Evolutionary conservation across 2,113 vertebrate species (phyloP).

Genomic region (Tupaia tana): DNA sequence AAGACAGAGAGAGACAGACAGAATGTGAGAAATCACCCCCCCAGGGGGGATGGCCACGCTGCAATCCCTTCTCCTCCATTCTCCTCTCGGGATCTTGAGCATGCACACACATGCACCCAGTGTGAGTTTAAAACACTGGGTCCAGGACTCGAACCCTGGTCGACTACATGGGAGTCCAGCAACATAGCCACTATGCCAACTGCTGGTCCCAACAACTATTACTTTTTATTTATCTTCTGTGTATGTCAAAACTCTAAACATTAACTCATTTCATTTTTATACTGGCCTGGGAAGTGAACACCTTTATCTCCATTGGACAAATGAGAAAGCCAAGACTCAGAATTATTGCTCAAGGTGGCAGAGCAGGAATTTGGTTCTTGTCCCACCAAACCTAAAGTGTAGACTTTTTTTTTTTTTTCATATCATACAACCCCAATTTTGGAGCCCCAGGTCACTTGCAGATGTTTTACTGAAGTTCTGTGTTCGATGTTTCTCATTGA

Average conservation of each 20-base stretch:
- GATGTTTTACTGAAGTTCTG: background rate
- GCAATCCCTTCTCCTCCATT: too few species aligned
- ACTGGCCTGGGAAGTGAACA: background rate
- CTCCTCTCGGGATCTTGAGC: too few species aligned
- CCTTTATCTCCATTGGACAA: background rate
- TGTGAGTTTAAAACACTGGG: too few species aligned
- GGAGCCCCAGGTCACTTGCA: background rate
- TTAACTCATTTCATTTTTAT: background rate
- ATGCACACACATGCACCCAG: too few species aligned
- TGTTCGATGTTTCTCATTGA: background rate
- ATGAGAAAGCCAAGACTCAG: slow-evolving; percentile 15
- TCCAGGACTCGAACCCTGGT: too few species aligned
- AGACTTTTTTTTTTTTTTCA: background rate
- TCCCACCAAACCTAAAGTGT: background rate
- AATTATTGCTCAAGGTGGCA: background rate
- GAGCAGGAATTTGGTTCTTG: background rate
- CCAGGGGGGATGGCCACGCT: too few species aligned
- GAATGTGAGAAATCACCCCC: too few species aligned
- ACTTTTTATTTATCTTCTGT: background rate
- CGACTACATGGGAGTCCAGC: too few species aligned
- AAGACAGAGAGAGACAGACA: too few species aligned
- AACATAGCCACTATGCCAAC: too few species aligned
- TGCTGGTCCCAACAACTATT: background rate
- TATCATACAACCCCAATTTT: background rate
- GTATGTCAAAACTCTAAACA: background rate